These are phyloP conservation scores for Calycopis cecrops DNA, from an alignment of 1,140 invertebrate genomes.

Conservation along the genomic window DNA sequence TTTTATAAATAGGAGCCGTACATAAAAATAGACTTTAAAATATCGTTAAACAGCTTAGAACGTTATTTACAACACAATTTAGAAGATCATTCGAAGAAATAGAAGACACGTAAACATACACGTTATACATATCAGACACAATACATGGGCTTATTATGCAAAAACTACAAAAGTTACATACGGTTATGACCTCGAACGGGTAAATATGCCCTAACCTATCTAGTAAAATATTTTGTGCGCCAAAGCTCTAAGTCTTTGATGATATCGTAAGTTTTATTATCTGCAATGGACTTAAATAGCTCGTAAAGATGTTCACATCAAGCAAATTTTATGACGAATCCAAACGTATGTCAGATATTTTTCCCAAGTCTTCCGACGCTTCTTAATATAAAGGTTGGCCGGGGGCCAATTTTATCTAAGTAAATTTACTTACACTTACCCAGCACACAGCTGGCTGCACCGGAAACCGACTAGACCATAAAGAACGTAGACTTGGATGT, in stretches of 20 bases:
- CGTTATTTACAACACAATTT: slow-evolving; percentile 18
- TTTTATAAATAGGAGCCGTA: slow-evolving; percentile 41
- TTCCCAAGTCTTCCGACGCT: too few relatives aligned
- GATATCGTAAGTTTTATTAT: slow-evolving; percentile 49
- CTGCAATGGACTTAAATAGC: slow-evolving; percentile 29
- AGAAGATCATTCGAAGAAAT: slow-evolving; percentile 47
- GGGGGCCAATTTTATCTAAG: too few relatives aligned
- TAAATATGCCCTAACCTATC: slow-evolving; percentile 59
- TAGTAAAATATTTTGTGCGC: slow-evolving; percentile 68
- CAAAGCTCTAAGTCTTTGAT: slow-evolving; percentile 63
- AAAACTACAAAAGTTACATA: slow-evolving; percentile 70
- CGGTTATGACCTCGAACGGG: slow-evolving; percentile 65
- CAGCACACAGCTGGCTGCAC: too few relatives aligned
- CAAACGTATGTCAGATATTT: too few relatives aligned
- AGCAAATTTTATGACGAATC: too few relatives aligned
- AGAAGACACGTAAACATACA: slow-evolving; percentile 36
- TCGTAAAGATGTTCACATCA: not conserved
- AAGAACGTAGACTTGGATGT: too few relatives aligned
- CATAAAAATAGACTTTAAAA: slow-evolving; percentile 25
- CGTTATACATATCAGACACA: slow-evolving; percentile 62
- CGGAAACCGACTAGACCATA: too few relatives aligned
- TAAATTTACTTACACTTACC: too few relatives aligned
- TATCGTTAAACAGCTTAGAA: slow-evolving; percentile 14
- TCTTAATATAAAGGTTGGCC: too few relatives aligned
- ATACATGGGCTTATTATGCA: slow-evolving; percentile 70